Base-by-base conservation (phyloP, 2,888 invertebrate genomes). In the Hedychridium roseum region DNA sequence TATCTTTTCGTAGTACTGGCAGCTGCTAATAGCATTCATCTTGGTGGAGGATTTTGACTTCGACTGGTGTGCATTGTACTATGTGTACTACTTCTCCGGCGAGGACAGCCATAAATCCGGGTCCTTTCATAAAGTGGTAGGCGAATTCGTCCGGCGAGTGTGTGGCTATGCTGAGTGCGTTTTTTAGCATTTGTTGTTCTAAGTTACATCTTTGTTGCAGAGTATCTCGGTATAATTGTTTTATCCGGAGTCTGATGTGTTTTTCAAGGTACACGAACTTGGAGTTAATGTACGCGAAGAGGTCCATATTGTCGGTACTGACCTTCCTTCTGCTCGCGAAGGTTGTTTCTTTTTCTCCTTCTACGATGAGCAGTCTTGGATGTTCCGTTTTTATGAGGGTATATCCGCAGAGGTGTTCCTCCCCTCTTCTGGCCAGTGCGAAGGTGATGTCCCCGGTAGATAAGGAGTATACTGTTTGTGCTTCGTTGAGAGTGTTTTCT, bases 31-130 rank as follows among this genome's bases (percentile, higher is more conserved):
- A 67, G 27, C 68, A 69, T 7, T 43, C 43, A 0, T 52, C 28
- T 0, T 59, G 45, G 11, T 50, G n/a, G 2, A 59, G 21, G 0
- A 68, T 11, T 2, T 38, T 50, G 1, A 57, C 61, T 15, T 52
- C 37, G 3, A 59, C 50, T 1, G 67, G 55, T 0, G 58, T 44
- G 28, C 71, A 71, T 32, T 66, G 51, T 2, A 71, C 34, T 0
- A 73, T 52, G 26, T 70, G 66, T 1, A 68, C 42, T 0, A 62
- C 68, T 48, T 68, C 69, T 9, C 69, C 72, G 12, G 46, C 45
- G 0, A 59, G 49, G 2, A 55, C 17, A 0, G 66, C 68, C 23
- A 66, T 59, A 17, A 63, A 62, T 1, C 69, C 71, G 1, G 61
- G 58, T 40, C 50, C 35, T 4, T 66, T 57, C 50, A 65, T 68